Percentiles rank a stretch among this genome's conserved stretches.
phyloP scores from a whole-genome alignment of 2,113 vertebrate genomes.

The Sardina pilchardus region DNA sequence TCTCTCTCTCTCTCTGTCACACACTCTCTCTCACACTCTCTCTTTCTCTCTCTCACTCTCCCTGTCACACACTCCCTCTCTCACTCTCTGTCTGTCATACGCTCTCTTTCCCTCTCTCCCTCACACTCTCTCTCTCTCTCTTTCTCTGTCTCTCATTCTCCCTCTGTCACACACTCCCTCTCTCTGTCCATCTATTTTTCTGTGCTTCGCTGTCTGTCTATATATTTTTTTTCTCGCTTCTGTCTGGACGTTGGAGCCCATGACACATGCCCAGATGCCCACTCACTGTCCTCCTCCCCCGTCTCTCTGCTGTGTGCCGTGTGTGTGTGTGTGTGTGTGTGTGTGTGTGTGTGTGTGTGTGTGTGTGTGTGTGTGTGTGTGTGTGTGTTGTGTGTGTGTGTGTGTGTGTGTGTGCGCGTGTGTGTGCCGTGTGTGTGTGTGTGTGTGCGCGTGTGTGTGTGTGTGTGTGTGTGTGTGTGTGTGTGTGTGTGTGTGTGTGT shows the following conservation, averaged over 20 bases:
- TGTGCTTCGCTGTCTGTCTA: background rate
- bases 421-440: slow-evolving; percentile 85
- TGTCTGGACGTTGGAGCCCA: background rate
- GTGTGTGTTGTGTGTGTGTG: slow-evolving; percentile 71
- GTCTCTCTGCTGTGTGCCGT: background rate
- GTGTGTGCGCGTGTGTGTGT: slow-evolving; percentile 69
- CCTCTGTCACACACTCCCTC: background rate
- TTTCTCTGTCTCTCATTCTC: background rate
- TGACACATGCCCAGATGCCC: background rate
- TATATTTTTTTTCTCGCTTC: background rate
- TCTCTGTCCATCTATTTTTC: background rate
- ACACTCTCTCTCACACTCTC: no score
- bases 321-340: slow-evolving; percentile 40
- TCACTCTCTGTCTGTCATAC: background rate
- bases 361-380: slow-evolving; percentile 35
- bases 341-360: slow-evolving; percentile 83
- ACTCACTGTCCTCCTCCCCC: background rate
- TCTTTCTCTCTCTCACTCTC: background rate
- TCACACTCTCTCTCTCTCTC: no score
- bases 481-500: slow-evolving; percentile 22
- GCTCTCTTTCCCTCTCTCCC: background rate
- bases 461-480: slow-evolving; percentile 46
- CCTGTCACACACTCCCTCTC: no score
- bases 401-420: slow-evolving; percentile 57
- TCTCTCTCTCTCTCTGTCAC: no score